Evolutionary conservation across 2,888 invertebrate species (phyloP), one percentile per base, ranked within the genome.

Genomic region (Catonia carolina): DNA sequence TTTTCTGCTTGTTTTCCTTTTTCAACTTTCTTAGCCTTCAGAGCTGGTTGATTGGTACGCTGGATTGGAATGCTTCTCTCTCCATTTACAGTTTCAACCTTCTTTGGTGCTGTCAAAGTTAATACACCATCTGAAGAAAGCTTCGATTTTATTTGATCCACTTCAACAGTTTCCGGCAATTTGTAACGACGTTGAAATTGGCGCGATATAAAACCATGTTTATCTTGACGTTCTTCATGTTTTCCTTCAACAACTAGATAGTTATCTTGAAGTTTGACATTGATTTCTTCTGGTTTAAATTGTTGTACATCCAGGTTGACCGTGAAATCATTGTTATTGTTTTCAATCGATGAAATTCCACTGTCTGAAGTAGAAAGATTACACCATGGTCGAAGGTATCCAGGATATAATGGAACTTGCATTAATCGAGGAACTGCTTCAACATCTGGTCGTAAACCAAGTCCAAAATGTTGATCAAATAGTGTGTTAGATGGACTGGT

Each of bases 221-320:
- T 70, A 53, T 74, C 74, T 17, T 65, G 64, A 41, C 68, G 67
- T 59, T 74, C 74, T 56, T 73, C 72, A 61, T 75, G 75, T 60
- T 72, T 73, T 15, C 72, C 74, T 45, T 73, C 71, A 4, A 75
- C 67, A 2, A 71, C 67, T 2, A 75, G 63, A 58, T 63, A 67
- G 55, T 70, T 69, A 58, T 73, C 72, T 5, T 70, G 69, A 1
- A 72, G 69, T 60, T 73, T 75, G n/a, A 75, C 72, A 2, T 66
- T 67, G 6, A 75, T 67, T 62, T 75, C 74, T n/a, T 74, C 71
- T 0, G 74, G 74, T 48, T 67, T 68, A 65, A 73, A 75, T 57
- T 73, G 71, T 42, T 70, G 71, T 7, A 74, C 71, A 60, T 74
- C 74, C 48, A 73, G 59, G 50, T 66, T 68, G n/a, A 72, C 67